Percentiles rank a stretch among this genome's conserved stretches.
Conservation (phyloP, 2,797 vertebrate genomes). For the Enteromius thamalakanensis region DNA sequence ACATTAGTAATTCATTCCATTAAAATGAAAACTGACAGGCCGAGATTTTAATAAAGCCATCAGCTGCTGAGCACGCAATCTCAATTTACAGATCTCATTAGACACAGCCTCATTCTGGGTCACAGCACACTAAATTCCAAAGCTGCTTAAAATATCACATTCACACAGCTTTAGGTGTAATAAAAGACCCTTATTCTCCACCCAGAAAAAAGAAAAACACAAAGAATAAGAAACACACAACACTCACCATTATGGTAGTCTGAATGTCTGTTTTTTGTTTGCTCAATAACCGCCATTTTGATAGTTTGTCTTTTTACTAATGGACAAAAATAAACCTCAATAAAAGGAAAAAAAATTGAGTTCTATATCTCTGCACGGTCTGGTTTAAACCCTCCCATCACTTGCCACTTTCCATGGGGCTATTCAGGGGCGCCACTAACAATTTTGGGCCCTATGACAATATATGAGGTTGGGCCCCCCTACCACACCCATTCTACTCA, state of each 20-base stretch:
- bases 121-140: not conserved
- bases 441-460: too few relatives aligned
- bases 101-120: not conserved
- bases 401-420: too few relatives aligned
- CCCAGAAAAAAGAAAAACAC: not conserved
- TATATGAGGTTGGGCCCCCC: too few relatives aligned
- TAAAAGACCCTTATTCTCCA: not conserved
- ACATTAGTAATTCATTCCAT: not conserved
- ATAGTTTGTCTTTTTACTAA: not conserved
- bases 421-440: too few relatives aligned
- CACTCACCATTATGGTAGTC: not conserved
- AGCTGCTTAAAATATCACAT: conserved; percentile 20
- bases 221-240: not conserved
- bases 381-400: too few relatives aligned
- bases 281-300: not conserved
- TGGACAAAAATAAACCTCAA: not conserved
- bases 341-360: too few relatives aligned
- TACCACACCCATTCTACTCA: too few relatives aligned
- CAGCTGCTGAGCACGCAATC: not conserved
- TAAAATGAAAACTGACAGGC: not conserved
- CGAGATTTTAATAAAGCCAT: not conserved
- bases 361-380: not conserved
- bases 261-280: not conserved
- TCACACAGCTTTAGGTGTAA: conserved; percentile 2
- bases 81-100: conserved; percentile 20